These are phyloP conservation scores for Allacma fusca DNA, from an alignment of 2,888 invertebrate genomes.

Conservation along the genomic window DNA sequence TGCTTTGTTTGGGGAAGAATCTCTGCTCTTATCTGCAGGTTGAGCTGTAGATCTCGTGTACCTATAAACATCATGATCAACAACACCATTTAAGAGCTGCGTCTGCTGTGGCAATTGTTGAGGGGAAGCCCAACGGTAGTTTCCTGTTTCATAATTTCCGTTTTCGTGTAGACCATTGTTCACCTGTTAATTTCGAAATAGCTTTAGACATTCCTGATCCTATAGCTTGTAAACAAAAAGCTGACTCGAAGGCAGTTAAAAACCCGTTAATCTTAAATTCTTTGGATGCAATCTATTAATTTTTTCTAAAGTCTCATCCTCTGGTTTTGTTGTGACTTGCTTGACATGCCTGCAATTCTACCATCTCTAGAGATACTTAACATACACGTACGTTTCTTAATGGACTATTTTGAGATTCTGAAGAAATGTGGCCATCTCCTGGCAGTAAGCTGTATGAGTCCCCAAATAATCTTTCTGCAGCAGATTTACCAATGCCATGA, in stretches of 20 bases:
- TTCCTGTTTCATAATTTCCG: slow-evolving; percentile 68
- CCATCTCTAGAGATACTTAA: too few relatives aligned
- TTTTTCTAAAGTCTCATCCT: too few relatives aligned
- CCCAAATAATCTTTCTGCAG: slow-evolving; percentile 78
- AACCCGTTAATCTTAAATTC: too few relatives aligned
- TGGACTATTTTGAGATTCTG: slow-evolving; percentile 57
- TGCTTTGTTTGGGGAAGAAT: slow-evolving; percentile 30
- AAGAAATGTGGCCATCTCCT: slow-evolving; percentile 62
- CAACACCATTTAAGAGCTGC: slow-evolving; percentile 59
- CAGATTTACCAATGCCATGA: slow-evolving; percentile 65
- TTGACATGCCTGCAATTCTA: too few relatives aligned
- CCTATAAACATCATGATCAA: slow-evolving; percentile 70
- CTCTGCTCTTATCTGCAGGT: slow-evolving; percentile 62
- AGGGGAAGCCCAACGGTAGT: slow-evolving; percentile 65
- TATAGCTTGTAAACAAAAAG: too few relatives aligned
- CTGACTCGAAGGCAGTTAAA: too few relatives aligned
- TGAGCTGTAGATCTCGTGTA: slow-evolving; percentile 75
- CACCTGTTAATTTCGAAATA: background rate
- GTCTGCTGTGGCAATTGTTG: slow-evolving; percentile 57
- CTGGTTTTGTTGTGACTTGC: too few relatives aligned
- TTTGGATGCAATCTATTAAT: too few relatives aligned
- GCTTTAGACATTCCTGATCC: too few relatives aligned
- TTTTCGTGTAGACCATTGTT: slow-evolving; percentile 43
- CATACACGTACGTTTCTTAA: slow-evolving; percentile 43
- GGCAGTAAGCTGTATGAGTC: slow-evolving; percentile 68